A percentile compares a stretch with the other conserved stretches of the same genome.
These are phyloP conservation scores for Mobula birostris DNA, from an alignment of 2,113 vertebrate genomes.

Conservation along the genomic window DNA sequence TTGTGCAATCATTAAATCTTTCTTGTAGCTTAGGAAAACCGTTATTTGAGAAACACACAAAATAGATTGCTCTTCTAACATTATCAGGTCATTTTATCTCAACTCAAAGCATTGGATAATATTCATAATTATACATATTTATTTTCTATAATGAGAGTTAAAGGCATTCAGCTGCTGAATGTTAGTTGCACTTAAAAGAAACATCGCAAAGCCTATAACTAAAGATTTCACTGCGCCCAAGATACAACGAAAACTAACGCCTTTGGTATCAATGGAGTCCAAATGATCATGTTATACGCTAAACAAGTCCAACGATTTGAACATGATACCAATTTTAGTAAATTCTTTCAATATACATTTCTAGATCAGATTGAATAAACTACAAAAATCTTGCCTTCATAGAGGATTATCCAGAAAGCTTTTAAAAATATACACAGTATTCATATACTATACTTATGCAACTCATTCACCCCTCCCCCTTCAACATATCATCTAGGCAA, in stretches of 20 bases:
- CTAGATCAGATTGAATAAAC: neutral
- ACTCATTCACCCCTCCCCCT: neutral
- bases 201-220: neutral
- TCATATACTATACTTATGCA: neutral
- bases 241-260: neutral
- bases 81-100: neutral
- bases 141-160: neutral
- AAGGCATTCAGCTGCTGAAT: neutral
- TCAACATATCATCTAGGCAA: neutral
- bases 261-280: neutral
- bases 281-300: neutral
- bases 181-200: neutral
- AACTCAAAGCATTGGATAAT: neutral
- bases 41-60: neutral
- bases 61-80: neutral
- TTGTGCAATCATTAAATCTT: neutral
- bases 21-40: neutral
- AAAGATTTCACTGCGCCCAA: neutral
- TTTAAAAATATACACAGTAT: neutral
- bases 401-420: neutral
- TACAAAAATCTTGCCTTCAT: neutral
- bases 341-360: neutral
- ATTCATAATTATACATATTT: neutral
- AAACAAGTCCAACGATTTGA: neutral
- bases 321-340: neutral